phyloP scores from a whole-genome alignment of 2,797 vertebrate species.

The Passerculus sandwichensis region DNA sequence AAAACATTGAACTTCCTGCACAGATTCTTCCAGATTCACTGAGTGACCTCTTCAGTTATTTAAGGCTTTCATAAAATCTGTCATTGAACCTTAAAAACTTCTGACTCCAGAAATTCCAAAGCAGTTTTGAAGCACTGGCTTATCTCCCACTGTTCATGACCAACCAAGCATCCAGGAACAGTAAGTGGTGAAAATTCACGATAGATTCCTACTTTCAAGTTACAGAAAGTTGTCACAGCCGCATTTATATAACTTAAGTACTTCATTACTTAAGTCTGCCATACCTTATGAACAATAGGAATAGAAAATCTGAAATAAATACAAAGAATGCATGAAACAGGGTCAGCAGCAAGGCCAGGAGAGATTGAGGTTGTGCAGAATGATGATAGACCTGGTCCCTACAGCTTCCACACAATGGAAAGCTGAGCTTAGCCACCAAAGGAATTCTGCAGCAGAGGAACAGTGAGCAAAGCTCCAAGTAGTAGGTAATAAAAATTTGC shows the following conservation, averaged over 20 bases:
- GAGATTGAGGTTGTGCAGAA: background rate
- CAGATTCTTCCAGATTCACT: background rate
- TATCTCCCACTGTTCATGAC: background rate
- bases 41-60: background rate
- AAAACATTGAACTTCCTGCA: background rate
- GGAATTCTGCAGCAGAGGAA: background rate
- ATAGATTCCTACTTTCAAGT: background rate
- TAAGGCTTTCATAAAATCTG: background rate
- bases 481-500: background rate
- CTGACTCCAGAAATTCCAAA: background rate
- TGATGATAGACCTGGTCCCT: rapidly evolving
- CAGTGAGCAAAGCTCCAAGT: background rate
- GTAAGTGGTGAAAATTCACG: background rate
- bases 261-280: background rate
- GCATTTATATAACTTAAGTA: background rate
- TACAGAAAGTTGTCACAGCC: background rate
- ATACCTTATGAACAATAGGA: background rate
- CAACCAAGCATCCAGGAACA: background rate
- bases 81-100: background rate
- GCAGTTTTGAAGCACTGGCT: background rate
- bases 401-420: background rate
- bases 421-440: background rate
- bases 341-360: background rate
- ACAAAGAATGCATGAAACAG: background rate
- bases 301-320: background rate